Percentiles rank a stretch among this genome's conserved stretches.
phyloP scores from a whole-genome alignment of 2,888 invertebrate species.

The Amphipyra berbera region DNA sequence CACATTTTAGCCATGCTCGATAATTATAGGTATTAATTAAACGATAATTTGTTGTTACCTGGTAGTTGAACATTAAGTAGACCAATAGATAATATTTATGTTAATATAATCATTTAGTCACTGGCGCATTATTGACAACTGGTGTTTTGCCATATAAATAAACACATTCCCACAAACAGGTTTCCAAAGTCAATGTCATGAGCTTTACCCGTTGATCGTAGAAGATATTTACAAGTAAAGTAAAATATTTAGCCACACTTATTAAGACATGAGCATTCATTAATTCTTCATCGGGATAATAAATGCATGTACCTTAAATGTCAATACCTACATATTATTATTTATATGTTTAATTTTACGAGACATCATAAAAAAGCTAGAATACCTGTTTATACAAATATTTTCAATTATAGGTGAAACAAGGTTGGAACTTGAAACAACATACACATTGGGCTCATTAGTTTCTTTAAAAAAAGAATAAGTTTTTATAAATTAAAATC shows the following conservation, averaged over 20 bases:
- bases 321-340: background rate
- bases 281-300: background rate
- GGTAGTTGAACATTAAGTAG: conserved; percentile 27
- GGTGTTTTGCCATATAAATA: conserved; percentile 12
- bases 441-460: no score
- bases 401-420: no score
- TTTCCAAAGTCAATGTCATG: conserved; percentile 41
- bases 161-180: conserved; percentile 38
- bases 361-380: conserved; percentile 24
- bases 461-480: no score
- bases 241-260: conserved; percentile 11
- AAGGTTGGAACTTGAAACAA: no score
- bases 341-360: no score
- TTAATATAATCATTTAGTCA: background rate
- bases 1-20: conserved; percentile 22
- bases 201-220: conserved; percentile 18
- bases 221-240: background rate
- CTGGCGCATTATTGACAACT: conserved; percentile 8
- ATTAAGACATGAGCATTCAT: background rate
- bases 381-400: conserved; percentile 42
- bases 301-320: conserved; percentile 22
- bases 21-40: conserved; percentile 16
- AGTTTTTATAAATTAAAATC: conserved; percentile 2
- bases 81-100: no score
- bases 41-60: conserved; percentile 16